Base-by-base conservation (phyloP, 1,140 invertebrate genomes). In the Aradophagus sp. region DNA sequence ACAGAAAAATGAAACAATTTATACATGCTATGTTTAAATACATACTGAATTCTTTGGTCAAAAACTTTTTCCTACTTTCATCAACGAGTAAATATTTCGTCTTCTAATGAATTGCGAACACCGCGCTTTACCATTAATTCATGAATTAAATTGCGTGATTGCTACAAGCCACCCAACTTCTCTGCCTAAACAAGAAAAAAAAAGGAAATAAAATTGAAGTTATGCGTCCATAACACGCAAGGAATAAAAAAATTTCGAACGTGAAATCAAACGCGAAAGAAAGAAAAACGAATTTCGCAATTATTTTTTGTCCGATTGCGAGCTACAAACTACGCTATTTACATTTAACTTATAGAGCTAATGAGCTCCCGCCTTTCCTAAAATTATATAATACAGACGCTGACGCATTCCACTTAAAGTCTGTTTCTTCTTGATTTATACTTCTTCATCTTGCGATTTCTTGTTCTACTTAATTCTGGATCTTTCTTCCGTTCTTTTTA, bases 301-400 rank as follows among this genome's bases (percentile, higher is more conserved):
- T 59, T 50, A 6, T 31, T 34, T 39, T n/a, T 61, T 26, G 48
- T 50, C 32, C 44, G 35, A 48, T 45, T 13, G 20, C 13, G 44
- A 36, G 48, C 66, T 80, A 77, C 63, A 65, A 67, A 72, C 58
- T 77, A 80, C 56, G 56, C 77, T 85, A 85, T 86, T 74, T 86
- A 86, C 84, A 86, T 35, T n/a, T n/a, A n/a, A n/a, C n/a, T n/a
- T n/a, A n/a, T 74, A 79, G 82, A 41, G 41, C 63, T 81, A 81
- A 62, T 53, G 45, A 76, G 59, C 67, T 72, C 75, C 45, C 53
- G 77, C 74, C 75, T 69, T 74, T 77, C 75, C 79, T 84, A 83
- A 76, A 83, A 77, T n/a, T 84, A 85, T 84, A 85, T 86, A 80
- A 84, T 86, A 85, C 83, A 86, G 66, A 76, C 77, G 77, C 74